These are phyloP conservation scores for Gari tellinella DNA, from an alignment of 2,888 invertebrate genomes.

Conservation along the genomic window DNA sequence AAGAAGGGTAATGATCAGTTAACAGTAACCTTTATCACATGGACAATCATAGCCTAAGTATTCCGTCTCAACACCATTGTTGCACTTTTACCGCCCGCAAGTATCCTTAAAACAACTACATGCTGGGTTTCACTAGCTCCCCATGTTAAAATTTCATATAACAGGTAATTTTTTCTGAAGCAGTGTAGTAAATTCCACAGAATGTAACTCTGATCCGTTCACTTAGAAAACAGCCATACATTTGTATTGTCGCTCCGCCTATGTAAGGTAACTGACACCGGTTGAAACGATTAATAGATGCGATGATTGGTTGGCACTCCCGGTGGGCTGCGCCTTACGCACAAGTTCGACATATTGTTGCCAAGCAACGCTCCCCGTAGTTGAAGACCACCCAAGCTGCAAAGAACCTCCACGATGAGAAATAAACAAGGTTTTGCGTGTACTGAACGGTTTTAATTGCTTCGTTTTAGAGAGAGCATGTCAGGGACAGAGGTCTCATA, in stretches of 20 bases:
- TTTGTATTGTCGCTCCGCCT: slow-evolving; percentile 79
- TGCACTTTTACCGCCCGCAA: too few relatives aligned
- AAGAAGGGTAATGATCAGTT: slow-evolving; percentile 53
- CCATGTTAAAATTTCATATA: slow-evolving; percentile 71
- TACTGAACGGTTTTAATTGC: slow-evolving; percentile 65
- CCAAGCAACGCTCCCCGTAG: slow-evolving; percentile 84
- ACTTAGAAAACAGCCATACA: slow-evolving; percentile 69
- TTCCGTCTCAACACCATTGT: too few relatives aligned
- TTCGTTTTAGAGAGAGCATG: slow-evolving; percentile 59
- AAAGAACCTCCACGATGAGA: slow-evolving; percentile 72
- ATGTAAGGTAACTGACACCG: slow-evolving; percentile 78
- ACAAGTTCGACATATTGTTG: slow-evolving; percentile 82
- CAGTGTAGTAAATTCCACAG: slow-evolving; percentile 59
- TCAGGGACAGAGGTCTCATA: slow-evolving; percentile 60
- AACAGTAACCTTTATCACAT: slow-evolving; percentile 46
- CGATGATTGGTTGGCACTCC: slow-evolving; percentile 79
- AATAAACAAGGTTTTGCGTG: slow-evolving; percentile 75
- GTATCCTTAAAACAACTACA: slow-evolving; percentile 45
- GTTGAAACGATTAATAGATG: slow-evolving; percentile 69
- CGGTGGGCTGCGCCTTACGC: slow-evolving; percentile 78
- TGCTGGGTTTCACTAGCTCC: slow-evolving; percentile 70
- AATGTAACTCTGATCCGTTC: slow-evolving; percentile 62
- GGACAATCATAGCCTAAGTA: slow-evolving; percentile 13
- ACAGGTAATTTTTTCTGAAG: slow-evolving; percentile 58
- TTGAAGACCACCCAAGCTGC: slow-evolving; percentile 83